phyloP scores from a whole-genome alignment of 2,797 vertebrate species.

The Bucorvus abyssinicus region DNA sequence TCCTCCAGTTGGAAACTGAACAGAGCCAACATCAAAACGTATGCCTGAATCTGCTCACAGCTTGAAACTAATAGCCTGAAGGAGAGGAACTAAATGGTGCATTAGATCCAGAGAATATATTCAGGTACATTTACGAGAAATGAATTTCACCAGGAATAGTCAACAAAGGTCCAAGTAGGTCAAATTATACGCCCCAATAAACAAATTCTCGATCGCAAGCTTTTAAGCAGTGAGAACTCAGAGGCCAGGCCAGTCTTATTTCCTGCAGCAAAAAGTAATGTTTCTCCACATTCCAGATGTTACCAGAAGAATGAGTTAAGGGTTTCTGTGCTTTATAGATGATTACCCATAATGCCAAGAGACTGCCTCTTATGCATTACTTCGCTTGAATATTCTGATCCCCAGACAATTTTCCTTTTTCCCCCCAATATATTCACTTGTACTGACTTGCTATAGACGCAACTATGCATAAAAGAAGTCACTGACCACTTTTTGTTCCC shows the following conservation, averaged over 20 bases:
- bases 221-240: neutral
- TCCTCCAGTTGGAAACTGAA: neutral
- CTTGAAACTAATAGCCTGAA: conserved; percentile 1
- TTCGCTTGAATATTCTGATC: neutral
- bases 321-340: neutral
- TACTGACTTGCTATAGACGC: neutral
- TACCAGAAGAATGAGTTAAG: neutral
- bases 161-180: neutral
- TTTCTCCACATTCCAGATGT: neutral
- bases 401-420: neutral
- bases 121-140: neutral
- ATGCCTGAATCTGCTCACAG: conserved; percentile 12
- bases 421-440: neutral
- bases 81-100: neutral
- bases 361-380: neutral
- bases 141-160: neutral
- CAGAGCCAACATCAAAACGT: neutral
- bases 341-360: neutral
- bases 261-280: neutral
- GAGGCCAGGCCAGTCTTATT: neutral
- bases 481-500: neutral
- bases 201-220: neutral
- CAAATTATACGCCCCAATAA: neutral
- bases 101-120: neutral
- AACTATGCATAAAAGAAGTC: neutral